phyloP scores from a whole-genome alignment of 2,797 vertebrate species.

The Petrocephalus sullivani region DNA sequence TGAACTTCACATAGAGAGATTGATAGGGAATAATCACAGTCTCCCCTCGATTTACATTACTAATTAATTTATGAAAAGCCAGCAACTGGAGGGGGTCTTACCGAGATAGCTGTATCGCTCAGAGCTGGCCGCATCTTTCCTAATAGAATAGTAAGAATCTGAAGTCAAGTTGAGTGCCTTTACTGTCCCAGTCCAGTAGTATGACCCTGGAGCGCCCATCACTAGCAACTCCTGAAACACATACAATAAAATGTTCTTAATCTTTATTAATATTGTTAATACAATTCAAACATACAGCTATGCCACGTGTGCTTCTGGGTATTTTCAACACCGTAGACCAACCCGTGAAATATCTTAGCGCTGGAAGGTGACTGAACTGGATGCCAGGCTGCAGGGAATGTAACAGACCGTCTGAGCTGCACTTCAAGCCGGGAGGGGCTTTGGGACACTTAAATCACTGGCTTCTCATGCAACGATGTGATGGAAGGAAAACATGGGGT shows the following conservation, averaged over 20 bases:
- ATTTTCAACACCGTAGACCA: neutral
- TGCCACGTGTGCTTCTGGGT: neutral
- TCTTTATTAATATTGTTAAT: neutral
- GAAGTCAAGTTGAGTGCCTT: conserved; percentile 94
- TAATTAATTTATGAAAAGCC: neutral
- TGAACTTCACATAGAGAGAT: neutral
- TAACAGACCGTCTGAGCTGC: neutral
- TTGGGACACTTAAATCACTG: neutral
- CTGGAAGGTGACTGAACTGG: neutral
- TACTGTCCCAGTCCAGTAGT: conserved; percentile 96
- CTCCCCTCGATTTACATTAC: neutral
- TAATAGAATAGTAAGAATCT: conserved; percentile 78
- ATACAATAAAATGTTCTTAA: neutral
- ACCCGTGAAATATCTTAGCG: neutral
- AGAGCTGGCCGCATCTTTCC: conserved; percentile 72
- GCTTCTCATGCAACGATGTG: conserved; percentile 13
- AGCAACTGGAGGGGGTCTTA: conserved; percentile 47
- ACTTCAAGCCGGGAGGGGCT: neutral
- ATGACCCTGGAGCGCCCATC: conserved; percentile 95
- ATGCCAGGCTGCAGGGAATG: neutral
- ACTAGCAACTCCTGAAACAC: conserved; percentile 83
- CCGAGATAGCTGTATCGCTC: conserved; percentile 92
- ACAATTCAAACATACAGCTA: neutral
- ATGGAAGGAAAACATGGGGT: conserved; percentile 26
- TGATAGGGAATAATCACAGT: neutral